Evolutionary conservation across 2,797 vertebrate species (phyloP), one percentile per base, ranked within the genome.

Genomic region (Sebastes diaconus): DNA sequence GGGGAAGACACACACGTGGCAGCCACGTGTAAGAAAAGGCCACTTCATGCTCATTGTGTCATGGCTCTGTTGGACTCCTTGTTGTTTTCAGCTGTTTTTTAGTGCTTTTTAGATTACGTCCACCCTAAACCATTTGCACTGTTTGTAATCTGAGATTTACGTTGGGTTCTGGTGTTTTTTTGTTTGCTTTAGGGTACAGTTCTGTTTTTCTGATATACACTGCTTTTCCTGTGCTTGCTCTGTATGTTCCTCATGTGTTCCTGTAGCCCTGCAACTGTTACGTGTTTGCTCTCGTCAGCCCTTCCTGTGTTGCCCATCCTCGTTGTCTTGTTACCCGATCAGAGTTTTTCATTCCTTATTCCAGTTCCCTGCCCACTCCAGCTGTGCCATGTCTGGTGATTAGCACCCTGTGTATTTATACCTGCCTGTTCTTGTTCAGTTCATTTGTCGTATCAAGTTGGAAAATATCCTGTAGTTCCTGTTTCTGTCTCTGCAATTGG

Each of bases 11-110:
- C 76, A 10, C 36, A 34, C 74, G 18, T 68, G 58, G 14, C 60
- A 18, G 32, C 29, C 46, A 59, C 64, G 18, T 79, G 54, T 76
- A 60, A 73, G 58, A 14, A 58, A 66, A 69, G 81, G 54, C 39
- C 18, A 55, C 12, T 34, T 50, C 24, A 22, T 36, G 13, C 14
- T n/a, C 24, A 67, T 29, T 65, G 20, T 32, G 27, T 29, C 27
- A 60, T 29, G 58, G 60, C 22, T 14, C 32, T 10, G 30, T 10
- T 22, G 12, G 60, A 22, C 20, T 61, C 29, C 5, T 18, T 61
- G 29, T 5, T 61, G 59, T 7, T 30, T 63, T 63, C 11, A 9
- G n/a, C 9, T 25, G 22, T 4, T 24, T 65, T 65, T 32, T 30
- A n/a, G 20, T n/a, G 36, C 8, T 46, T 42, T 34, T 66, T 11